Evolutionary conservation across 2,113 vertebrate genomes (phyloP).

Genomic region (Plecturocebus donacophilus): DNA sequence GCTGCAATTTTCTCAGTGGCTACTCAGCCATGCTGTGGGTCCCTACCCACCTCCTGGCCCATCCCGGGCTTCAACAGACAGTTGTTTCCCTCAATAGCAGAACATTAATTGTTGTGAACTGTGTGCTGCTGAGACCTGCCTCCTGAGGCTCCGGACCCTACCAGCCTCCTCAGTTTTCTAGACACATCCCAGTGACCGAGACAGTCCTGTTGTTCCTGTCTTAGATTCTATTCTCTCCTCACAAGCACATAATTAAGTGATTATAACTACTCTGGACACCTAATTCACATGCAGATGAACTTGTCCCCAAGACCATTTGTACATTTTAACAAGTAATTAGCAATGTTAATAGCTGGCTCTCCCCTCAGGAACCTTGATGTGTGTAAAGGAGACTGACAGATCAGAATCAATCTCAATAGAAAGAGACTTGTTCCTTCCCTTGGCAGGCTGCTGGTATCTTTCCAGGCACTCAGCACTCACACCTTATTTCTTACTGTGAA

Average conservation of each 20-base stretch:
- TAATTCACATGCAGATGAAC: constrained; percentile 37
- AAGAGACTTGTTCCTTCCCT: no score
- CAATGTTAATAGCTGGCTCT: background rate
- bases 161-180: background rate
- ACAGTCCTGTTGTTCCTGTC: background rate
- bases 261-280: background rate
- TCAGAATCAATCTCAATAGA: background rate
- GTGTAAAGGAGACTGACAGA: background rate
- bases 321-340: constrained; percentile 46
- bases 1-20: background rate
- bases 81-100: background rate
- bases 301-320: background rate
- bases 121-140: background rate
- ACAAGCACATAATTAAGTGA: background rate
- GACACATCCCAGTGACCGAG: background rate
- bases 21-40: background rate
- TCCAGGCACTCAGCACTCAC: background rate
- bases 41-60: background rate
- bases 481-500: background rate
- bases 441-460: background rate
- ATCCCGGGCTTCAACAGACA: background rate
- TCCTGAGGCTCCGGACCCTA: background rate
- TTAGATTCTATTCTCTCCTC: background rate
- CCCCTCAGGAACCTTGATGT: background rate
- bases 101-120: background rate